phyloP scores from a whole-genome alignment of 2,797 vertebrate species.

The Carcharodon carcharias region DNA sequence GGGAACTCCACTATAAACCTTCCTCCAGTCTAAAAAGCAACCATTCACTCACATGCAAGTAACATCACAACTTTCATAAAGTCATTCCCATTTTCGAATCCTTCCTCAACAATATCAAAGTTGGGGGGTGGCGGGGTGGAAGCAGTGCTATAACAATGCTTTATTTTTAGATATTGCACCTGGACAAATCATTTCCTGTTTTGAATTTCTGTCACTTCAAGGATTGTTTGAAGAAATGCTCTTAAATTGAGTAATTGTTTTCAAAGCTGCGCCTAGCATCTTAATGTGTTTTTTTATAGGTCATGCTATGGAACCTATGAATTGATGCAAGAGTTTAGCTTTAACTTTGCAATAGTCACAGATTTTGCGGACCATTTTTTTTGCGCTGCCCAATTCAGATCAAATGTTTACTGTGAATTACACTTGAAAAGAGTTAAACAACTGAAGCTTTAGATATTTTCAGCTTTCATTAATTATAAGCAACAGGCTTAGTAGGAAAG shows the following conservation, averaged over 20 bases:
- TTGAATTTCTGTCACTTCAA: not conserved
- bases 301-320: not conserved
- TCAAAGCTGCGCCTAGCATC: not conserved
- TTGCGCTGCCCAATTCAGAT: not conserved
- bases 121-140: too few relatives aligned
- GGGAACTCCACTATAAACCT: too few relatives aligned
- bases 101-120: not conserved
- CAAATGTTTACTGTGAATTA: not conserved
- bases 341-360: not conserved
- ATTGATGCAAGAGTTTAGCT: not conserved
- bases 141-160: not conserved
- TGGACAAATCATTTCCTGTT: conserved; percentile 7
- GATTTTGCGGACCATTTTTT: not conserved
- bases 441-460: not conserved
- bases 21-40: too few relatives aligned
- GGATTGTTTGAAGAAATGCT: not conserved
- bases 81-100: not conserved
- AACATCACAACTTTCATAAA: not conserved
- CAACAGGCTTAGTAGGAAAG: not conserved
- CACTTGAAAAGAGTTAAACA: not conserved
- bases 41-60: too few relatives aligned
- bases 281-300: not conserved
- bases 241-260: not conserved
- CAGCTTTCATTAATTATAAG: conserved; percentile 10
- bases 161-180: not conserved